Conservation (phyloP, 64 coral and sea anemone species). For the Catalaphyllia jardinei region DNA sequence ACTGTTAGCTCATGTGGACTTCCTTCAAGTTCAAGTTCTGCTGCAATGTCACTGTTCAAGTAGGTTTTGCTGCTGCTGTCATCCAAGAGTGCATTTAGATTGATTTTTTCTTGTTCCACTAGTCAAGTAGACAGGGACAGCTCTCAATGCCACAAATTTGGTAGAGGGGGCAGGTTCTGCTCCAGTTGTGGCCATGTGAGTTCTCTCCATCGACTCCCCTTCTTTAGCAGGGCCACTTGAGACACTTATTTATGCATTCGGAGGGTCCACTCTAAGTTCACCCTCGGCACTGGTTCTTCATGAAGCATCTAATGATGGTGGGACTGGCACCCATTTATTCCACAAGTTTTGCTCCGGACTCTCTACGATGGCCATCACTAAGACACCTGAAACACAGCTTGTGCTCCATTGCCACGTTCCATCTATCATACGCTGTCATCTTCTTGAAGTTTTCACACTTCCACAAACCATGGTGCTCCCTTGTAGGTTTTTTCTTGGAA, state of each 20-base stretch:
- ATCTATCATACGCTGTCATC: not conserved
- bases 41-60: conserved; percentile 39
- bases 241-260: not conserved
- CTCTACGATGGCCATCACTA: not conserved
- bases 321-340: not conserved
- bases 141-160: conserved; percentile 39
- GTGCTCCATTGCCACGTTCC: conserved; percentile 33
- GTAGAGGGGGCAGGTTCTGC: not conserved
- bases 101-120: conserved; percentile 30
- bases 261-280: not conserved
- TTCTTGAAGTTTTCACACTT: conserved; percentile 18
- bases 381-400: conserved; percentile 52
- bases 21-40: conserved; percentile 42
- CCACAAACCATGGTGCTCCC: conserved; percentile 18
- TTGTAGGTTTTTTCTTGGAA: not conserved
- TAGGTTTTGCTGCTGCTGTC: conserved; percentile 40
- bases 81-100: conserved; percentile 42
- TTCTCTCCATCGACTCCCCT: conserved; percentile 49
- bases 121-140: conserved; percentile 29
- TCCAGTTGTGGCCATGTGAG: conserved; percentile 26
- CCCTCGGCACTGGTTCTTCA: not conserved
- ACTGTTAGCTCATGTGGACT: conserved; percentile 18
- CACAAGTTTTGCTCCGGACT: not conserved
- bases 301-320: conserved; percentile 23
- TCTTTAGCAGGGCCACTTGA: not conserved